A percentile compares a stretch with the other conserved stretches of the same genome.
phyloP scores from a whole-genome alignment of 2,888 invertebrate species.

The Ichneumoninae sp. region DNA sequence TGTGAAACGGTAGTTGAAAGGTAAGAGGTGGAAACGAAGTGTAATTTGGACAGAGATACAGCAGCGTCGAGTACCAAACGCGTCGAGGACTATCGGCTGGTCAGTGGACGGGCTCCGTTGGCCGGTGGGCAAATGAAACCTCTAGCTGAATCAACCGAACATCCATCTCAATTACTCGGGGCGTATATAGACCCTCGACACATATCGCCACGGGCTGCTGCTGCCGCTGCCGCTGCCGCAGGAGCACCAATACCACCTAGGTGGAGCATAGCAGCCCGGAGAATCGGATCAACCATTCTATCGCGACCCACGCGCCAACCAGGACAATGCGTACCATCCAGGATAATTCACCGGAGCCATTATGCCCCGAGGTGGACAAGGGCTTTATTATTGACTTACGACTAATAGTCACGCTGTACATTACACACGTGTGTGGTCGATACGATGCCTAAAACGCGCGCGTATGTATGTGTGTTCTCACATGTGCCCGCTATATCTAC shows the following conservation, averaged over 20 bases:
- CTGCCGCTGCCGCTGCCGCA: conserved; percentile 23
- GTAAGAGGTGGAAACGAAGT: conserved; percentile 40
- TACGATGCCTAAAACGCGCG: conserved; percentile 61
- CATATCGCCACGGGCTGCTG: conserved; percentile 63
- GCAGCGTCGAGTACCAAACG: conserved; percentile 36
- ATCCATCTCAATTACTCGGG: conserved; percentile 81
- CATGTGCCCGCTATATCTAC: conserved; percentile 56
- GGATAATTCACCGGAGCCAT: conserved; percentile 80
- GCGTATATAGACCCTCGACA: conserved; percentile 69
- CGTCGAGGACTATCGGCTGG: conserved; percentile 44
- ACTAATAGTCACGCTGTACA: conserved; percentile 82
- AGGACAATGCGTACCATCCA: conserved; percentile 76
- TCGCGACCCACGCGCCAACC: conserved; percentile 70
- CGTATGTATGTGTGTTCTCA: conserved; percentile 58
- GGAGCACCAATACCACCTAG: conserved; percentile 34
- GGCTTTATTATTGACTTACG: conserved; percentile 84
- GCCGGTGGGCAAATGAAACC: conserved; percentile 66
- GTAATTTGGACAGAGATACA: conserved; percentile 45
- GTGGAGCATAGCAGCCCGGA: conserved; percentile 34
- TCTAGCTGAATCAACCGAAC: conserved; percentile 76
- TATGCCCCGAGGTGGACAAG: conserved; percentile 78
- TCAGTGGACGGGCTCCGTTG: conserved; percentile 13
- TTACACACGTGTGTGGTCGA: conserved; percentile 70
- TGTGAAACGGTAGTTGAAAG: conserved; percentile 9
- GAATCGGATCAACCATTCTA: conserved; percentile 77